Percentiles rank a stretch among this genome's conserved stretches.
phyloP scores from a whole-genome alignment of 2,113 vertebrate species.

The Lophochroa leadbeateri region DNA sequence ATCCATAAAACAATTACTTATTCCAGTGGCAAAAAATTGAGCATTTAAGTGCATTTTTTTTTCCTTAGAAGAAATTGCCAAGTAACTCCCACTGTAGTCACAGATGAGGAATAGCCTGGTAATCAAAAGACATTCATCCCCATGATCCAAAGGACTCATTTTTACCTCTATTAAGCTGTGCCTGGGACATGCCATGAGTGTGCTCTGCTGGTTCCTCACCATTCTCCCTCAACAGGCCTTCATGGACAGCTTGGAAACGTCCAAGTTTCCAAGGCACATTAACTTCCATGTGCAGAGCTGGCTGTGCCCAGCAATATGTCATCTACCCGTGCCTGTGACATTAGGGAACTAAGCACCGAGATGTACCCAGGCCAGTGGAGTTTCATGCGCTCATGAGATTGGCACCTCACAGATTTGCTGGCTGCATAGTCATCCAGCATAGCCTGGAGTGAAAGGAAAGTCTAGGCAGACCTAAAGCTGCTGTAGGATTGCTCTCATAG shows the following conservation, averaged over 20 bases:
- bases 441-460: background rate
- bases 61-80: background rate
- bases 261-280: too few species aligned
- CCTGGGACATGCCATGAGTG: rapidly evolving
- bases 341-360: rapidly evolving
- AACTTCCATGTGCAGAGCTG: rapidly evolving
- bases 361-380: rapidly evolving
- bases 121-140: rapidly evolving
- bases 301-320: background rate
- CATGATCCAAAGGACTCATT: rapidly evolving
- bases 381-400: background rate
- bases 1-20: background rate
- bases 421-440: background rate
- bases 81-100: background rate
- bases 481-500: background rate
- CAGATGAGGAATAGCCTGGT: background rate
- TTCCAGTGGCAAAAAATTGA: background rate
- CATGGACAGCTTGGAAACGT: background rate
- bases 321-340: background rate
- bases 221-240: background rate
- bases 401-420: background rate
- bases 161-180: background rate
- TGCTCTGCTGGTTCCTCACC: background rate
- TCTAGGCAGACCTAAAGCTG: background rate
- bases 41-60: background rate